phyloP scores from a whole-genome alignment of 2,113 vertebrate species.

The Pterocles burchelli region DNA sequence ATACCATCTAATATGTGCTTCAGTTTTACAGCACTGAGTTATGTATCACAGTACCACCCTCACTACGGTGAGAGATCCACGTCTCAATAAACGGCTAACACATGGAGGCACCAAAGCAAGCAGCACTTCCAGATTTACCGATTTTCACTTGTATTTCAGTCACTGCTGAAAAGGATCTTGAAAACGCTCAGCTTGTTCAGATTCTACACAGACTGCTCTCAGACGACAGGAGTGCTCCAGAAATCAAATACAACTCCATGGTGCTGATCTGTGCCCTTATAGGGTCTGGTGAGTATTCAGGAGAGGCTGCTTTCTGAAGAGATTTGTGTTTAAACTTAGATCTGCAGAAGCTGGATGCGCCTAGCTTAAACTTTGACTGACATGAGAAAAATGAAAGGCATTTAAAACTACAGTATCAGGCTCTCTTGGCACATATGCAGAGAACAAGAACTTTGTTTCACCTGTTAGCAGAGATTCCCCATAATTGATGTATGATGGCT shows the following conservation, averaged over 20 bases:
- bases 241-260: slow-evolving; percentile 99
- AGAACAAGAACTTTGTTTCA: neutral
- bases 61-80: neutral
- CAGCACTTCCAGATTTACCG: neutral
- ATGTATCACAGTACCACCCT: neutral
- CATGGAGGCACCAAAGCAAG: neutral
- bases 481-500: neutral
- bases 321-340: neutral
- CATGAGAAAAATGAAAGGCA: neutral
- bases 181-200: slow-evolving; percentile 88
- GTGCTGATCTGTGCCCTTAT: slow-evolving; percentile 94
- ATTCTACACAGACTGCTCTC: slow-evolving; percentile 94
- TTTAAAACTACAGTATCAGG: neutral
- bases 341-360: neutral
- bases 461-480: neutral
- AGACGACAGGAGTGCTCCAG: slow-evolving; percentile 93
- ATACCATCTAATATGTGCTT: neutral
- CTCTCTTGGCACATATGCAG: neutral
- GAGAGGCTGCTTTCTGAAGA: neutral
- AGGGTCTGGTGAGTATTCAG: slow-evolving; percentile 86
- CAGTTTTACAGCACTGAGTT: neutral
- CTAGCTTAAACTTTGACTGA: neutral
- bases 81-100: neutral
- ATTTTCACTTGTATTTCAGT: slow-evolving; percentile 75
- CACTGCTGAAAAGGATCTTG: slow-evolving; percentile 93